Percentiles rank a stretch among this genome's conserved stretches.
Evolutionary conservation across 2,888 invertebrate species (phyloP).

Genomic region (Drosophila parthenogenetica): DNA sequence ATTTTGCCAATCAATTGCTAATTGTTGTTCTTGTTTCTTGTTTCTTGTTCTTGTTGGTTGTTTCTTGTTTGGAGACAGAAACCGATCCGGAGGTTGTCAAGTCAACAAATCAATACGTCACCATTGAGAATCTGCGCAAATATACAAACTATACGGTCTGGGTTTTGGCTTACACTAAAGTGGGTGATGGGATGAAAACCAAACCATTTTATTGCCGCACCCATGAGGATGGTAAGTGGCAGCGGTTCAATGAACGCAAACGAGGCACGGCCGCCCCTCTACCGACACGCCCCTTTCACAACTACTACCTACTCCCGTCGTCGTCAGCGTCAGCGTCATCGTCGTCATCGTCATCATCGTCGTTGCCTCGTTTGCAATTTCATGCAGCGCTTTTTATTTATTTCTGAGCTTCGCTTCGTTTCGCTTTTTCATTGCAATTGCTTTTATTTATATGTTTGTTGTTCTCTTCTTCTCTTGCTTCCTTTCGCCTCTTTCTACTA

Average conservation of each 20-base stretch:
- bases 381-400: slow-evolving; percentile 53
- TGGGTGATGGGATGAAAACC: slow-evolving; percentile 95
- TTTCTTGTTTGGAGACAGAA: slow-evolving; percentile 85
- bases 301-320: background rate
- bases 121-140: slow-evolving; percentile 90
- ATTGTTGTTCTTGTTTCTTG: slow-evolving; percentile 52
- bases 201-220: slow-evolving; percentile 94
- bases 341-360: slow-evolving; percentile 26
- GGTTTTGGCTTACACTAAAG: slow-evolving; percentile 94
- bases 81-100: slow-evolving; percentile 92
- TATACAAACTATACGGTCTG: slow-evolving; percentile 97
- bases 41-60: slow-evolving; percentile 6
- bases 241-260: slow-evolving; percentile 77
- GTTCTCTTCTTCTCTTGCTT: slow-evolving; percentile 2
- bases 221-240: slow-evolving; percentile 92
- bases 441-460: slow-evolving; percentile 45
- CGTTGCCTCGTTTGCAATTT: slow-evolving; percentile 66
- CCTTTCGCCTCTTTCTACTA: slow-evolving; percentile 4
- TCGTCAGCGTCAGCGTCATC: slow-evolving; percentile 1
- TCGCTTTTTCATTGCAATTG: slow-evolving; percentile 38
- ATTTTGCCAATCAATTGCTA: slow-evolving; percentile 65
- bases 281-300: background rate
- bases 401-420: slow-evolving; percentile 23
- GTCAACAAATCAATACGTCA: slow-evolving; percentile 85
- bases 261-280: slow-evolving; percentile 51